Conservation (phyloP, 2,797 vertebrate species). For the Pyrocephalus nanus region DNA sequence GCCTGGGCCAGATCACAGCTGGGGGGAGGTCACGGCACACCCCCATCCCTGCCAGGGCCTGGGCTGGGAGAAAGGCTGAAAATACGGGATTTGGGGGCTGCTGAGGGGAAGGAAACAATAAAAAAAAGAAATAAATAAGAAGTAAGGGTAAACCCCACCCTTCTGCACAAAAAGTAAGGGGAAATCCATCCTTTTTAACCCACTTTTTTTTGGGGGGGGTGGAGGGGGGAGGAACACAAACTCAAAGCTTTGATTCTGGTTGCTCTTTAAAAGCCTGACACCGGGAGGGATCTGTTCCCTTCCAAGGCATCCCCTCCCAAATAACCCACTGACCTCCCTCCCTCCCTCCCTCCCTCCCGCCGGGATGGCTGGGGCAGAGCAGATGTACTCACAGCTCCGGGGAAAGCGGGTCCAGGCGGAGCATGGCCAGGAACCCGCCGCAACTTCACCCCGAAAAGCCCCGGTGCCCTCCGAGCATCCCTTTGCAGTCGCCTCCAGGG, state of each 20-base stretch:
- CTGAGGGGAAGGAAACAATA: fast-evolving
- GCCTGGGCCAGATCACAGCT: not conserved
- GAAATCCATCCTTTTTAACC: too few relatives aligned
- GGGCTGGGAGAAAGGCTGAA: not conserved
- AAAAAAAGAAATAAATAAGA: not conserved
- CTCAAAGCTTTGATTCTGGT: not conserved
- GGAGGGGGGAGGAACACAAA: not conserved
- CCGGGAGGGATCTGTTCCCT: not conserved
- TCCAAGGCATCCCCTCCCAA: not conserved
- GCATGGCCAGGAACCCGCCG: not conserved
- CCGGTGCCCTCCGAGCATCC: not conserved
- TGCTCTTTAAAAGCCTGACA: not conserved
- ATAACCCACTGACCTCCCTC: not conserved
- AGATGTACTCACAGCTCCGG: not conserved
- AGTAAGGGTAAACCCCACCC: fast-evolving
- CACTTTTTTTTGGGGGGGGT: too few relatives aligned
- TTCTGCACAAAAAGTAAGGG: not conserved
- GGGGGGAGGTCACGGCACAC: not conserved
- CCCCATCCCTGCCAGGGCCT: not conserved
- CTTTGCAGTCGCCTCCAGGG: not conserved
- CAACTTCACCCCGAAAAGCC: not conserved
- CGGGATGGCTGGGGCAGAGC: not conserved
- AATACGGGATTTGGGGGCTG: fast-evolving
- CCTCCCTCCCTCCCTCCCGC: not conserved
- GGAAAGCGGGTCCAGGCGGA: not conserved